phyloP scores from a whole-genome alignment of 2,888 invertebrate species.

The Ypsolopha scabrella region DNA sequence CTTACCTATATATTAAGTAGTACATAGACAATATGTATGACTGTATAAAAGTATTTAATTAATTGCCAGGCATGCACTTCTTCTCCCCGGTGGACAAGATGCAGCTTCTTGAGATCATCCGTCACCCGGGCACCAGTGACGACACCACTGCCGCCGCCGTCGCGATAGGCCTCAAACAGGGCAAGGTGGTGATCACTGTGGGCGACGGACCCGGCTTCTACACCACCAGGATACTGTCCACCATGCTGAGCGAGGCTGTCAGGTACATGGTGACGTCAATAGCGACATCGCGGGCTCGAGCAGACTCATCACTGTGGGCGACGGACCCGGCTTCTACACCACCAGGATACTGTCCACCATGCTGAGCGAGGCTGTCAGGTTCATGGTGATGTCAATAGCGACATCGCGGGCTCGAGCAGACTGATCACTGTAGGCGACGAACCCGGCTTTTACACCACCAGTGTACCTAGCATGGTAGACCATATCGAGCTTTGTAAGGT shows the following conservation, averaged over 20 bases:
- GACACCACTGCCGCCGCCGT: conserved; percentile 92
- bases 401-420: conserved; percentile 75
- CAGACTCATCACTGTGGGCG: conserved; percentile 97
- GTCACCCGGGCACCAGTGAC: conserved; percentile 94
- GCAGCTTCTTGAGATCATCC: conserved; percentile 98
- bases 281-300: conserved; percentile 58
- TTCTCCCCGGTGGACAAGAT: conserved; percentile 99
- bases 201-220: conserved; percentile 99
- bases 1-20: too few relatives aligned
- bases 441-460: conserved; percentile 98
- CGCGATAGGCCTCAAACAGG: conserved; percentile 93
- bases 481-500: too few relatives aligned
- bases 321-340: conserved; percentile 99
- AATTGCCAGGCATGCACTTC: conserved; percentile 93
- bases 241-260: conserved; percentile 93
- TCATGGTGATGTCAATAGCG: conserved; percentile 10
- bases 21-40: too few relatives aligned
- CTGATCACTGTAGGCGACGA: conserved; percentile 98
- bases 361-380: conserved; percentile 90
- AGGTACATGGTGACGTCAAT: conserved; percentile 48
- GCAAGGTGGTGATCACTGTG: conserved; percentile 97
- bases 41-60: too few relatives aligned
- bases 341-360: conserved; percentile 94
- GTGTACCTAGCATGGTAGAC: too few relatives aligned
- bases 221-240: conserved; percentile 94